These are phyloP conservation scores for Chlamydotis undulata DNA, from an alignment of 2,113 vertebrate genomes.

Conservation along the genomic window DNA sequence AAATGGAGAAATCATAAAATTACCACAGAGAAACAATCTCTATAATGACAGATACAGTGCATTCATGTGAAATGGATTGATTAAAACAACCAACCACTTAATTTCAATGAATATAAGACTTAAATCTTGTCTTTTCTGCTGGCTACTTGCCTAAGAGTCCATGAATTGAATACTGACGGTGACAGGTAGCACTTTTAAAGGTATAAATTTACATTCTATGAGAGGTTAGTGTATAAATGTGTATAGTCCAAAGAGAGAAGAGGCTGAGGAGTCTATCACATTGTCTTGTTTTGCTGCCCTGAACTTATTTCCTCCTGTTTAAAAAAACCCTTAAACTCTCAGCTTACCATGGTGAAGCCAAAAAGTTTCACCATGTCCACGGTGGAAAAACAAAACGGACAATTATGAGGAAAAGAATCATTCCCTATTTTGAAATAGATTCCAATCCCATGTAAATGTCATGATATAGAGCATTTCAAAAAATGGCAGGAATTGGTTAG, in stretches of 20 bases:
- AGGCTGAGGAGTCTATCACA: not conserved
- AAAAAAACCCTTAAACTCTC: not conserved
- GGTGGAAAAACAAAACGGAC: not conserved
- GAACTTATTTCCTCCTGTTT: not conserved
- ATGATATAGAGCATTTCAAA: not conserved
- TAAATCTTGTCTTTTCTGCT: not conserved
- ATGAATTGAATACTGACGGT: not conserved
- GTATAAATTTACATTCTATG: not conserved
- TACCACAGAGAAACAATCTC: not conserved
- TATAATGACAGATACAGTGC: not conserved
- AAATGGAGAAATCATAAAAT: not conserved
- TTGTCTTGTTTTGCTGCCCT: not conserved
- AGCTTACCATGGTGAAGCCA: not conserved
- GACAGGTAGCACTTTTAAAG: not conserved
- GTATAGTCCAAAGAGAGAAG: not conserved
- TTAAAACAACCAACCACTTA: not conserved
- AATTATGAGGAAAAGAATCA: not conserved
- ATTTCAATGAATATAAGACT: not conserved
- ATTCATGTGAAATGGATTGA: not conserved
- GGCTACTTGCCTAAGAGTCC: not conserved
- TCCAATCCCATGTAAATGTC: not conserved
- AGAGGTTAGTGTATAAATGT: not conserved
- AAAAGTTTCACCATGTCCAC: not conserved
- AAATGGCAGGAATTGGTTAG: not conserved
- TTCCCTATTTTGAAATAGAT: not conserved